Conservation (phyloP, 2,113 vertebrate species). For the Thalassoma bifasciatum region DNA sequence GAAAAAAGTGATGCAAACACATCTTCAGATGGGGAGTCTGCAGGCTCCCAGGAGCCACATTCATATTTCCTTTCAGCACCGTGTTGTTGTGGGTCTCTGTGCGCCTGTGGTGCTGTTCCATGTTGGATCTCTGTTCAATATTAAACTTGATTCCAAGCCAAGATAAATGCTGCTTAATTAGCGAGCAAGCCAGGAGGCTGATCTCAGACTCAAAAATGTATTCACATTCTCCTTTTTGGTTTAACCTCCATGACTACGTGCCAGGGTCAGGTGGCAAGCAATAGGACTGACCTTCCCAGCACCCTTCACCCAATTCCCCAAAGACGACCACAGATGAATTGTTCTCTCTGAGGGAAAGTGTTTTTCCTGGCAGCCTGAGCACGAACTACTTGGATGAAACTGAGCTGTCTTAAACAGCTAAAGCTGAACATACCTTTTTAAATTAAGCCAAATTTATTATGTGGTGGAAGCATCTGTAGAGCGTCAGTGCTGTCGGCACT, state of each 20-base stretch:
- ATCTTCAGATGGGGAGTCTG: conserved; percentile 20
- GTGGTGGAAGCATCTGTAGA: conserved; percentile 42
- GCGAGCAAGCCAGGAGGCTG: conserved; percentile 53
- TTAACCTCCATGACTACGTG: conserved; percentile 56
- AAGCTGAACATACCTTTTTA: conserved; percentile 54
- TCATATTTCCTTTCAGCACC: conserved; percentile 56
- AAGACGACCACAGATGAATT: conserved; percentile 68
- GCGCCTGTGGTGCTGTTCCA: conserved; percentile 38
- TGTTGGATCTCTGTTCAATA: conserved; percentile 71
- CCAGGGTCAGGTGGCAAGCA: conserved; percentile 54
- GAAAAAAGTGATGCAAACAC: conserved; percentile 5
- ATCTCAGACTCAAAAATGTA: conserved; percentile 55
- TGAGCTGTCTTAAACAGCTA: conserved; percentile 53
- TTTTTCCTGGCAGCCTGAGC: conserved; percentile 75
- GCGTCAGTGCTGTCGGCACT: conserved; percentile 41
- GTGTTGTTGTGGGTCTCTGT: conserved; percentile 36
- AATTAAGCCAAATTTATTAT: conserved; percentile 59
- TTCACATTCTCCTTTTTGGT: conserved; percentile 54
- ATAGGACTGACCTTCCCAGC: conserved; percentile 55
- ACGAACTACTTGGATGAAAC: conserved; percentile 43
- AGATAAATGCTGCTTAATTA: conserved; percentile 77
- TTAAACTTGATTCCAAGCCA: conserved; percentile 72
- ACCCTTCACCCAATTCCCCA: conserved; percentile 48
- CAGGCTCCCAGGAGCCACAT: conserved; percentile 61
- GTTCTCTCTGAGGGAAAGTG: conserved; percentile 69